Conservation (phyloP, 2,113 vertebrate genomes). For the Piprites chloris region DNA sequence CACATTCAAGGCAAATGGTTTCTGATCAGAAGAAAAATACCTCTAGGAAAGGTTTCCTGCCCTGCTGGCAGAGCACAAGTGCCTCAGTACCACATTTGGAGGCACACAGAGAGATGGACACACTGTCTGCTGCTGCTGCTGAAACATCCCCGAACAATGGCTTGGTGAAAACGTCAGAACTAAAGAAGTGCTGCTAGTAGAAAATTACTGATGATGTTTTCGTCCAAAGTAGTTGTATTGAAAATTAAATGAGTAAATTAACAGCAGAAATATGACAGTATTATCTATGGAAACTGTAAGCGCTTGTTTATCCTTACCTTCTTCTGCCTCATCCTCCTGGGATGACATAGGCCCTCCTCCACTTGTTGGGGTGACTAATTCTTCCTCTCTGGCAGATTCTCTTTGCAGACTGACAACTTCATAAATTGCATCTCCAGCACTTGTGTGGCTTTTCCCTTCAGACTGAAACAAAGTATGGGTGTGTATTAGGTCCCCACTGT, state of each 20-base stretch:
- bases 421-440: constrained; percentile 85
- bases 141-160: not conserved
- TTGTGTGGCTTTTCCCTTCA: constrained; percentile 76
- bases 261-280: not conserved
- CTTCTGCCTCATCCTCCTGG: constrained; percentile 90
- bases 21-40: not conserved
- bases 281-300: not conserved
- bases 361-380: constrained; percentile 71
- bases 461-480: constrained; percentile 67
- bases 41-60: not conserved
- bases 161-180: not conserved
- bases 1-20: not conserved
- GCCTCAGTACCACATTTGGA: not conserved
- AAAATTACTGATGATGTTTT: not conserved
- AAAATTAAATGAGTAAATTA: not conserved
- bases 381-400: constrained; percentile 82
- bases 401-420: constrained; percentile 93
- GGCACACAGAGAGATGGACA: not conserved
- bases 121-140: not conserved
- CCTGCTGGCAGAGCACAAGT: not conserved
- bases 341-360: constrained; percentile 75
- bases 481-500: not conserved
- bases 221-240: not conserved
- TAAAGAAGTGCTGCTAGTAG: not conserved
- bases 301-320: constrained; percentile 76